Percentiles rank a stretch among this genome's conserved stretches.
These are phyloP conservation scores for Hyposmocoma kahamanoa DNA, from an alignment of 1,140 invertebrate species.

Conservation along the genomic window DNA sequence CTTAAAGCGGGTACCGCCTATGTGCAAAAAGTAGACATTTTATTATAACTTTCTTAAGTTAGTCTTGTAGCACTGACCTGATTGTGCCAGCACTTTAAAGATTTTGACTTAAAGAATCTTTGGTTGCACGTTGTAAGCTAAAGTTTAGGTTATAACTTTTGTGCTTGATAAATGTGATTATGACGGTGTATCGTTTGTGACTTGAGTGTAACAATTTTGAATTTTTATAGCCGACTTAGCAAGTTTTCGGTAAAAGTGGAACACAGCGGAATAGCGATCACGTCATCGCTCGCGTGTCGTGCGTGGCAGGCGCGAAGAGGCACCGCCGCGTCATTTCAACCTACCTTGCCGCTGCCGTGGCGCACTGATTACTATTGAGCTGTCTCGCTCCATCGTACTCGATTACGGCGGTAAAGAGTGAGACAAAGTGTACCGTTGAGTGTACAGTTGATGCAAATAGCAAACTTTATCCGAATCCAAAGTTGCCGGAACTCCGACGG, in stretches of 20 bases:
- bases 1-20: no score
- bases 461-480: conserved; percentile 52
- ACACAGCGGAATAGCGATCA: conserved; percentile 37
- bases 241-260: conserved; percentile 50
- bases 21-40: no score
- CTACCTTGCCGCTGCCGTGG: neutral
- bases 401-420: conserved; percentile 9
- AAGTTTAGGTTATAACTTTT: no score
- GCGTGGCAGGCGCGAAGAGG: conserved; percentile 46
- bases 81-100: no score
- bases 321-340: conserved; percentile 39
- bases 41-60: no score
- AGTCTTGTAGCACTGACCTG: no score
- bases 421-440: conserved; percentile 14
- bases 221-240: no score
- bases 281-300: conserved; percentile 38
- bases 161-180: no score
- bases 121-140: no score
- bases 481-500: conserved; percentile 43
- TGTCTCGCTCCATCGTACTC: conserved; percentile 20
- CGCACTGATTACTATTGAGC: conserved; percentile 21
- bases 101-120: no score
- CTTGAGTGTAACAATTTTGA: no score
- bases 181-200: no score
- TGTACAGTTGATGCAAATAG: conserved; percentile 28